Evolutionary conservation across 2,797 vertebrate genomes (phyloP).

Genomic region (Heterohyrax brucei): DNA sequence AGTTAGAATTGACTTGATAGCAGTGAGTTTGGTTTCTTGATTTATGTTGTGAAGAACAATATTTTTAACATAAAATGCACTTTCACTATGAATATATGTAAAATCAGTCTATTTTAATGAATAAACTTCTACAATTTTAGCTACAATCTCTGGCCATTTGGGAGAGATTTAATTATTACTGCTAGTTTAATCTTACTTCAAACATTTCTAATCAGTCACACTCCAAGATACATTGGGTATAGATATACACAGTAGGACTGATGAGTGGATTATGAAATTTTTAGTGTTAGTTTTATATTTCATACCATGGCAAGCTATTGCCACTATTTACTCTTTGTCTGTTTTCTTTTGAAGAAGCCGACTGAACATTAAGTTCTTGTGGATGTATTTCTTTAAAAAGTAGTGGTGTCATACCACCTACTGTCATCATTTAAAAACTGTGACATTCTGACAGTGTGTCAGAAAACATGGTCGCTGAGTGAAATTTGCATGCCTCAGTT

Average conservation of each 20-base stretch:
- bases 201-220: conserved; percentile 71
- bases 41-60: neutral
- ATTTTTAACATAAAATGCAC: neutral
- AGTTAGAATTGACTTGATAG: neutral
- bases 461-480: conserved; percentile 78
- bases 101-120: conserved; percentile 45
- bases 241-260: conserved; percentile 59
- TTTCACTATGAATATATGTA: conserved; percentile 33
- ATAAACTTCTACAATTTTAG: conserved; percentile 16
- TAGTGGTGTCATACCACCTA: conserved; percentile 74
- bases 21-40: neutral
- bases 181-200: conserved; percentile 60
- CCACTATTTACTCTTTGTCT: conserved; percentile 82
- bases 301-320: conserved; percentile 77
- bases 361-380: conserved; percentile 78
- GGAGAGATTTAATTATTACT: conserved; percentile 60
- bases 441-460: conserved; percentile 84
- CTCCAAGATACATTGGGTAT: conserved; percentile 38
- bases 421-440: conserved; percentile 77
- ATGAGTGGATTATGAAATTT: conserved; percentile 85
- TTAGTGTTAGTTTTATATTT: conserved; percentile 82
- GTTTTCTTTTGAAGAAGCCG: conserved; percentile 88
- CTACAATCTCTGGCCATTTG: conserved; percentile 20
- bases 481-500: conserved; percentile 86
- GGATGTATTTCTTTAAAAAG: conserved; percentile 77